phyloP scores from a whole-genome alignment of 2,797 vertebrate genomes.

The Pteronotus mesoamericanus region DNA sequence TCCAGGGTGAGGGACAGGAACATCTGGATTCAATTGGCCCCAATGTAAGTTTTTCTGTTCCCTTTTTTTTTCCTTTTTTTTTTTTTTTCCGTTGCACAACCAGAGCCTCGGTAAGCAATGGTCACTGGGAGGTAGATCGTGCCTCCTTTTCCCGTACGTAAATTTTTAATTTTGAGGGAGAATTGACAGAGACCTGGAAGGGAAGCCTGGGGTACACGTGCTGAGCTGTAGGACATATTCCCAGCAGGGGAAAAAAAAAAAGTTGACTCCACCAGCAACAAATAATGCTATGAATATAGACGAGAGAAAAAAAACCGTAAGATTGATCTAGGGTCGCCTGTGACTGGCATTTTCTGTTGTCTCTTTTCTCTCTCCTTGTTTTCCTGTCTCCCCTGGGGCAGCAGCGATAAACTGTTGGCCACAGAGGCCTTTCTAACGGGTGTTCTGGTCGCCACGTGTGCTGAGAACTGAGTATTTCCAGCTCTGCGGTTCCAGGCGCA shows the following conservation, averaged over 20 bases:
- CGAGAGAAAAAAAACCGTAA: neutral
- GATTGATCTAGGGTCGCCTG: too few relatives aligned
- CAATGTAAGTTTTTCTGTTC: neutral
- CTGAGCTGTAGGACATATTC: too few relatives aligned
- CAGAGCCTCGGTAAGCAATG: neutral
- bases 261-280: too few relatives aligned
- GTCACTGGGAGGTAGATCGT: fast-evolving
- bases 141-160: neutral
- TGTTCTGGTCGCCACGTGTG: too few relatives aligned
- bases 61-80: neutral
- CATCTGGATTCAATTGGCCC: neutral
- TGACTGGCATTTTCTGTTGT: neutral
- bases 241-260: too few relatives aligned
- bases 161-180: neutral
- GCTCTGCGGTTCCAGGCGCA: fast-evolving
- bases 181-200: neutral
- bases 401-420: too few relatives aligned
- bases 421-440: neutral
- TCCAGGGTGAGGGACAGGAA: fast-evolving
- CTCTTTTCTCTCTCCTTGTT: neutral
- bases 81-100: neutral
- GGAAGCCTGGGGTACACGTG: neutral
- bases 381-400: neutral
- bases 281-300: neutral
- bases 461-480: fast-evolving